Percentiles rank a stretch among this genome's conserved stretches.
These are phyloP conservation scores for Crocidura indochinensis DNA, from an alignment of 2,797 vertebrate species.

Conservation along the genomic window DNA sequence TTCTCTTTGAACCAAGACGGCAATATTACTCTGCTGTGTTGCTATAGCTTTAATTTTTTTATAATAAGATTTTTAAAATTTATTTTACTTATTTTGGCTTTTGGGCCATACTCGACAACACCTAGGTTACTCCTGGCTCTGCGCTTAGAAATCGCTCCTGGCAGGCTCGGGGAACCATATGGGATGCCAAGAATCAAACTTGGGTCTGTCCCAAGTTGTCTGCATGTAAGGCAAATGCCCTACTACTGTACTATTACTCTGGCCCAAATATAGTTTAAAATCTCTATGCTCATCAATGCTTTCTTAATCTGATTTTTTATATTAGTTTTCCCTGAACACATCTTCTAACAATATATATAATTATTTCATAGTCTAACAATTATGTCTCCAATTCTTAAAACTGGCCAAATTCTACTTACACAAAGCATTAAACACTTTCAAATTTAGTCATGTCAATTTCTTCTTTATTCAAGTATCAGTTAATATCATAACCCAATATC, in stretches of 20 bases:
- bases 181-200: too few species aligned
- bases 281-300: conserved; percentile 36
- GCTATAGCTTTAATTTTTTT: neutral
- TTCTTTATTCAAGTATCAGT: conserved; percentile 19
- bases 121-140: too few species aligned
- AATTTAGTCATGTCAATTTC: neutral
- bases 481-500: neutral
- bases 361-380: conserved; percentile 16
- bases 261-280: neutral
- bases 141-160: too few species aligned
- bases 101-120: too few species aligned
- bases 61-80: too few species aligned
- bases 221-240: too few species aligned
- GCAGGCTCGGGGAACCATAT: too few species aligned
- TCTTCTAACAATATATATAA: neutral
- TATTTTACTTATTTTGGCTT: too few species aligned
- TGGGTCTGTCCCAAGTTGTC: too few species aligned
- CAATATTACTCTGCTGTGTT: neutral
- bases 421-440: conserved; percentile 28
- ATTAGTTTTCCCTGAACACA: neutral
- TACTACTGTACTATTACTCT: too few species aligned
- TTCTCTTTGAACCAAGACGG: neutral
- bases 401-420: conserved; percentile 14
- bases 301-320: neutral
- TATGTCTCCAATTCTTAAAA: conserved; percentile 42